Base-by-base conservation (phyloP, 2,888 invertebrate genomes). In the Ischnus inquisitorius region DNA sequence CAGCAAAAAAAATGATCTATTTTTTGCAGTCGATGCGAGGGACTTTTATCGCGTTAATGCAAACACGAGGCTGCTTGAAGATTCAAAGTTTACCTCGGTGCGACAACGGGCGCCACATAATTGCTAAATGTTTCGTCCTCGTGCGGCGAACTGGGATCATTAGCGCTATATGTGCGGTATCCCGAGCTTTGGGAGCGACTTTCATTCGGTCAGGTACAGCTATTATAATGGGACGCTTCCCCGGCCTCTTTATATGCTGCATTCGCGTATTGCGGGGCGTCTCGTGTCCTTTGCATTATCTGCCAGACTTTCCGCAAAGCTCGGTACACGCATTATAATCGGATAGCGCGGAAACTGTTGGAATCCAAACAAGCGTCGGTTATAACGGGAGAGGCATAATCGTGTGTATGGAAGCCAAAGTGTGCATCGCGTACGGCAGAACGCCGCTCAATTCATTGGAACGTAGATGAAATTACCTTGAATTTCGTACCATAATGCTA, bases 391-490 rank as follows among this genome's bases (percentile, higher is more conserved):
- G 19, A 19, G 12, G 54, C 3, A 19, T 10, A 22, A 10, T 3
- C 3, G 22, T 46, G 25, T 25, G 14, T 25, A 28, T 28, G 5
- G 6, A 14, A 28, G 4, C 5, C 8, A 14, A 2, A 2, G 1
- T 28, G 25, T 12, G 6, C 3, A 6, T n/a, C 0, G 60, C 12
- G 10, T 14, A 6, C 14, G 41, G 16, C 22, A 41, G 46, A 6
- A 16, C 41, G 14, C 54, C 54, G 48, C 25, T 64, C 46, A 6
- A 48, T 77, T 77, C 68, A 68, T 62, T 77, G 54, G 60, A 34
- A 77, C 62, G 77, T 43, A 48, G 68, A 77, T 68, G 68, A 60
- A 68, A 60, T 62, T 68, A 68, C 12, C 19, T 46, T 28, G 19
- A 60, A 62, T 19, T 39, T 46, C 68, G 60, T 8, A 34, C 67